Conservation (phyloP, 1,140 invertebrate genomes). For the Agrypnia vestita region DNA sequence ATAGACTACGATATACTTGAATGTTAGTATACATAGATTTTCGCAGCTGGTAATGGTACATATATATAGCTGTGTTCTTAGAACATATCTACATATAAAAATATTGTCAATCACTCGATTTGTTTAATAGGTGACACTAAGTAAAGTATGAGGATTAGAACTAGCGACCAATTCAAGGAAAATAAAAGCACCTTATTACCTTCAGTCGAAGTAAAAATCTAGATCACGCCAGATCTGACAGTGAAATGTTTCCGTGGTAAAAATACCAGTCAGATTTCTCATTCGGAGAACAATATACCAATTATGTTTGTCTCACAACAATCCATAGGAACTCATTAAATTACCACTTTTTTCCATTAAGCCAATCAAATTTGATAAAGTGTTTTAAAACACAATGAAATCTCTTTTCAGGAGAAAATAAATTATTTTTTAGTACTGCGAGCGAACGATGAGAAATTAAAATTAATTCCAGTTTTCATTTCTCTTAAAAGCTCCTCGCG, state of each 20-base stretch:
- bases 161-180: too few species aligned
- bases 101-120: too few species aligned
- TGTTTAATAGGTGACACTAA: too few species aligned
- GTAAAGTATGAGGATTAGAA: too few species aligned
- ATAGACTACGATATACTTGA: too few species aligned
- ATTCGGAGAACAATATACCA: conserved; percentile 11
- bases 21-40: too few species aligned
- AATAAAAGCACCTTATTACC: too few species aligned
- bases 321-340: background rate
- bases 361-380: background rate
- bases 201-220: background rate
- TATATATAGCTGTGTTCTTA: too few species aligned
- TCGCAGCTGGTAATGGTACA: too few species aligned
- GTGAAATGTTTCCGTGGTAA: conserved; percentile 27
- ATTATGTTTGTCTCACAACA: conserved; percentile 5
- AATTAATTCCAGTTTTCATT: background rate
- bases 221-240: conserved; percentile 26
- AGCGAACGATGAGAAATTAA: background rate
- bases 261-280: conserved; percentile 4
- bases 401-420: background rate
- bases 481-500: background rate
- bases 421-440: background rate
- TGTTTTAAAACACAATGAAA: background rate
- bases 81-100: too few species aligned
- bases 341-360: background rate